These are phyloP conservation scores for Anarrhichthys ocellatus DNA, from an alignment of 2,113 vertebrate species.

Conservation along the genomic window DNA sequence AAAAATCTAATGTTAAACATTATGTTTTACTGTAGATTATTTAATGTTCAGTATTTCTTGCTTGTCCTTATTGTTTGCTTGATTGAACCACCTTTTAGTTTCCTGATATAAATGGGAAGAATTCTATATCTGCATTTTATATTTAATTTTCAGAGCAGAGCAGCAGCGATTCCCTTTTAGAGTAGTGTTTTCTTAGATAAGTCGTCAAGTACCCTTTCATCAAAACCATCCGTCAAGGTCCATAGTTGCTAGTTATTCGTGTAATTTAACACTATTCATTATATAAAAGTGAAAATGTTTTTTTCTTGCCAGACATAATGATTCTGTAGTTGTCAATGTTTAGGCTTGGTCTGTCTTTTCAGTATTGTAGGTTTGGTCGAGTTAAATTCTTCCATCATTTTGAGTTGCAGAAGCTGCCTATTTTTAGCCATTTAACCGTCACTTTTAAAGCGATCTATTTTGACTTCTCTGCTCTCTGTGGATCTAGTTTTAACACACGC, in stretches of 20 bases:
- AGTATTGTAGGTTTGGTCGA: not conserved
- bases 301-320: not conserved
- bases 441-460: not conserved
- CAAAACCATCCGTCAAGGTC: not conserved
- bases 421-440: not conserved
- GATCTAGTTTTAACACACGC: not conserved
- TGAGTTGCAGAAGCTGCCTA: not conserved
- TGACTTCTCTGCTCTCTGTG: not conserved
- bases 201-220: not conserved
- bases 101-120: not conserved
- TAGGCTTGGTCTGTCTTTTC: not conserved
- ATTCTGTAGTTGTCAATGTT: not conserved
- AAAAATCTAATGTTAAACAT: not conserved
- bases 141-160: not conserved
- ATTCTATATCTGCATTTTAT: not conserved
- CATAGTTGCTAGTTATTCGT: not conserved
- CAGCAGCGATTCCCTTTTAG: not conserved
- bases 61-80: not conserved
- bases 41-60: not conserved
- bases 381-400: not conserved
- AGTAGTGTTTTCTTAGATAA: conserved; percentile 7
- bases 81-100: not conserved
- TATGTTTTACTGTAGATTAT: conserved; percentile 1
- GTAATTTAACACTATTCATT: not conserved
- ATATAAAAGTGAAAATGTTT: not conserved